These are phyloP conservation scores for Stichodactyla helianthus DNA, from an alignment of 64 coral and sea anemone genomes.

Conservation along the genomic window DNA sequence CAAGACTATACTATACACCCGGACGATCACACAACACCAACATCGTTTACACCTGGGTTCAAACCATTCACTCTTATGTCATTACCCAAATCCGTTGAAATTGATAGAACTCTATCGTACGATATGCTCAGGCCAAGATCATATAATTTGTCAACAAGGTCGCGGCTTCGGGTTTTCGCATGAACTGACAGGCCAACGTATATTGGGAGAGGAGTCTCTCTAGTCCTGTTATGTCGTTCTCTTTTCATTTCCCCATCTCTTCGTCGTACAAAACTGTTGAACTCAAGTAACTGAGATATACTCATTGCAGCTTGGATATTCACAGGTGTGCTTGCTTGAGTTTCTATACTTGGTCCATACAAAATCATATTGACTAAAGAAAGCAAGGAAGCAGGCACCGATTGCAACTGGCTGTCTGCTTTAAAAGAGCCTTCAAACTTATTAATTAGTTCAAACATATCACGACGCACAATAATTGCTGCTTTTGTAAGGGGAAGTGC, in stretches of 20 bases:
- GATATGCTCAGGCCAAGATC: slow-evolving; percentile 1
- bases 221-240: slow-evolving; percentile 7
- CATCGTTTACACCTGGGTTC: too few species aligned
- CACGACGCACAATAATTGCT: slow-evolving; percentile 23
- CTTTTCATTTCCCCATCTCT: background rate
- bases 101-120: slow-evolving; percentile 21
- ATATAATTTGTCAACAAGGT: slow-evolving; percentile 17
- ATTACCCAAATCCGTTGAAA: slow-evolving; percentile 18
- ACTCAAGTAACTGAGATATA: slow-evolving; percentile 33
- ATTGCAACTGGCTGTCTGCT: slow-evolving; percentile 19
- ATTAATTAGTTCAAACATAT: slow-evolving; percentile 9
- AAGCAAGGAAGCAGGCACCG: slow-evolving; percentile 14
- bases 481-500: slow-evolving; percentile 30
- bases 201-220: slow-evolving; percentile 41
- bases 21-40: too few species aligned
- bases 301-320: background rate
- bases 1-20: too few species aligned
- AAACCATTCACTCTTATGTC: too few species aligned
- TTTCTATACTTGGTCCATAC: slow-evolving; percentile 23
- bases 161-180: slow-evolving; percentile 39
- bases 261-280: slow-evolving; percentile 8
- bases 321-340: background rate
- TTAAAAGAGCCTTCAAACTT: slow-evolving; percentile 30
- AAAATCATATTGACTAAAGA: slow-evolving; percentile 42
- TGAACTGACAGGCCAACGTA: slow-evolving; percentile 35